phyloP scores from a whole-genome alignment of 1,140 invertebrate species.

The Zaprionus inermis region DNA sequence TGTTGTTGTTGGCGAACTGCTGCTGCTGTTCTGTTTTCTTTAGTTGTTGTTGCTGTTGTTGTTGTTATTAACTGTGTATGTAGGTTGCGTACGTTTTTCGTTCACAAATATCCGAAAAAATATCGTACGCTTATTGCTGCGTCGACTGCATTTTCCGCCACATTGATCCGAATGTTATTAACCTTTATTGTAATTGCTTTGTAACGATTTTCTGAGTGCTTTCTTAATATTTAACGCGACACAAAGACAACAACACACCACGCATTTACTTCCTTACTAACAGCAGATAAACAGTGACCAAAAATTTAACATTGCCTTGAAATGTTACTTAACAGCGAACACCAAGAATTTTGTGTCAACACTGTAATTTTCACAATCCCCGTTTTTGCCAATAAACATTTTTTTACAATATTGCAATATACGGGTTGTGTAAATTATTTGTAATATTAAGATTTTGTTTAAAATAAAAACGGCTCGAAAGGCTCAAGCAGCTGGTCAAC shows the following conservation, averaged over 20 bases:
- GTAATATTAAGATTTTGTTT: neutral
- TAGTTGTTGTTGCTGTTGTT: constrained; percentile 42
- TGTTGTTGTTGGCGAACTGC: constrained; percentile 20
- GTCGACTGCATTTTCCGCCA: constrained; percentile 47
- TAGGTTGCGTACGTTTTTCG: constrained; percentile 62
- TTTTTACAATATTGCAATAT: neutral
- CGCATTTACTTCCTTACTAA: constrained; percentile 36
- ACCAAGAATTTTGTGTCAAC: constrained; percentile 3
- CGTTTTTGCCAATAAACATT: neutral
- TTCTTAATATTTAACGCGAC: constrained; percentile 67
- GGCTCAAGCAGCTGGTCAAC: constrained; percentile 12
- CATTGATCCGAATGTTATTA: constrained; percentile 38
- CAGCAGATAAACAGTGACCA: constrained; percentile 24
- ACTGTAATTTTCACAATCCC: neutral
- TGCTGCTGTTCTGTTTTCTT: constrained; percentile 48
- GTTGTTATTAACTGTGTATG: constrained; percentile 52
- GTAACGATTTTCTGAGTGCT: constrained; percentile 54
- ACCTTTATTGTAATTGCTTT: constrained; percentile 27
- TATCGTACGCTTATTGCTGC: constrained; percentile 38
- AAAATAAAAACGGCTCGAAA: neutral
- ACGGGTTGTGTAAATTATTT: neutral
- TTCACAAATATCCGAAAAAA: constrained; percentile 42
- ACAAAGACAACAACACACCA: constrained; percentile 57
- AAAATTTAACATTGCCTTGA: constrained; percentile 19
- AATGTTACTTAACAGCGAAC: constrained; percentile 26